Percentiles rank a stretch among this genome's conserved stretches.
Conservation (phyloP, 2,797 vertebrate species). For the Lacerta agilis region DNA sequence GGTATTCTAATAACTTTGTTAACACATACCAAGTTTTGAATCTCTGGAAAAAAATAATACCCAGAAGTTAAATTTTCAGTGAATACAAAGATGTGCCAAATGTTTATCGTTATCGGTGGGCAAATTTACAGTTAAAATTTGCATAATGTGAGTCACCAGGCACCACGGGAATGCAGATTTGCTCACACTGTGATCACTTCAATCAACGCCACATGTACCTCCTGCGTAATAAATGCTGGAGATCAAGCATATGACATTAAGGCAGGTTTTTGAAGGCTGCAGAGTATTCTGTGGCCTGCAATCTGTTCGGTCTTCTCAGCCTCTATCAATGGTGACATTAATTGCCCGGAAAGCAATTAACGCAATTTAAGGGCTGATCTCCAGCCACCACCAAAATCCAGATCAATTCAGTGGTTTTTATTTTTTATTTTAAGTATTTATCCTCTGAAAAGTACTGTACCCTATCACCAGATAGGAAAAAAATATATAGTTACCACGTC, state of each 20-base stretch:
- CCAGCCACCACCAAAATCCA: background rate
- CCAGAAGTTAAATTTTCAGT: background rate
- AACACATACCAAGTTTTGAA: background rate
- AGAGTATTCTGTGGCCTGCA: background rate
- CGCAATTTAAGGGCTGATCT: background rate
- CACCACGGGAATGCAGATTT: background rate
- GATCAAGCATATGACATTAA: background rate
- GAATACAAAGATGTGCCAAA: background rate
- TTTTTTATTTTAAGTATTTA: background rate
- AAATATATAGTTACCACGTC: background rate
- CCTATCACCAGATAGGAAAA: background rate
- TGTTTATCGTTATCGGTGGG: background rate
- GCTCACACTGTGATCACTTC: background rate
- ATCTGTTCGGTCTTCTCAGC: background rate
- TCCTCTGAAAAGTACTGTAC: background rate
- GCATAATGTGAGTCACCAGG: constrained; percentile 1
- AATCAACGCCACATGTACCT: background rate
- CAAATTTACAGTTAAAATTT: background rate
- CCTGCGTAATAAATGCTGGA: background rate
- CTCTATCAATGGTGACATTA: fast-evolving
- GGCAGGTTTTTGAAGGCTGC: background rate
- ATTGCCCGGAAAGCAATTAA: background rate
- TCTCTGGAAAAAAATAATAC: background rate
- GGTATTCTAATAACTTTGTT: background rate
- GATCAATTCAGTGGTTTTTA: background rate